Evolutionary conservation across 2,888 invertebrate genomes (phyloP), one percentile per base, ranked within the genome.

Genomic region (Uropetala carovei): DNA sequence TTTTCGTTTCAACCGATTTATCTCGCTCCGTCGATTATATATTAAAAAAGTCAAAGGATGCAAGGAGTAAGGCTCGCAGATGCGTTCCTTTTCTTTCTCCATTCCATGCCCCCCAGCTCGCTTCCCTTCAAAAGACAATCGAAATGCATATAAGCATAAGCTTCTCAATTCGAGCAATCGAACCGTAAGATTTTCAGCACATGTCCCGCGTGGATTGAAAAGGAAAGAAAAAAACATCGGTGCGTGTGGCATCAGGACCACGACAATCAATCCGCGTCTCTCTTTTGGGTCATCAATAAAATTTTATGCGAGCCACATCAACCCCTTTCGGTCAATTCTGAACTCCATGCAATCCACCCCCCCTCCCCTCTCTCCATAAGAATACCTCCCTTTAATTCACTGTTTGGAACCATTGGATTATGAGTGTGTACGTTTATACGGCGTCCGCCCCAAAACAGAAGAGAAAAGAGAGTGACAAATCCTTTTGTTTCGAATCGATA

Each of bases 401-500:
- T 89, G 89, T 89, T 89, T 89, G 89, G 89, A 64, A 89, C 43
- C 89, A 60, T 10, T 89, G 89, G 89, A 89, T 89, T 89, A 89
- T 89, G 89, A 64, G 89, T 64, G 83, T 56, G 83, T 83, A n/a
- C 64, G 64, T 64, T 43, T 56, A 57, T 83, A 56, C 57, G 83
- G 83, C n/a, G 57, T 83, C 43, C 89, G 68, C 89, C 89, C 43
- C 89, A 68, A 89, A 43, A 56, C 30, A 68, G 64, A 68, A 57
- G 57, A 10, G 5, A n/a, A 64, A 64, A 18, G 56, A 43, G 60
- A 89, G 43, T 64, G 89, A 43, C 89, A 30, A 43, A 89, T 89
- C 60, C 89, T 59, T 89, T 89, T 89, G 89, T 89, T 89, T 89
- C 89, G 89, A 68, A 68, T 89, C 89, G 89, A 89, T 89, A 89